Evolutionary conservation across 2,888 invertebrate genomes (phyloP).

Genomic region (Papilio gigon): DNA sequence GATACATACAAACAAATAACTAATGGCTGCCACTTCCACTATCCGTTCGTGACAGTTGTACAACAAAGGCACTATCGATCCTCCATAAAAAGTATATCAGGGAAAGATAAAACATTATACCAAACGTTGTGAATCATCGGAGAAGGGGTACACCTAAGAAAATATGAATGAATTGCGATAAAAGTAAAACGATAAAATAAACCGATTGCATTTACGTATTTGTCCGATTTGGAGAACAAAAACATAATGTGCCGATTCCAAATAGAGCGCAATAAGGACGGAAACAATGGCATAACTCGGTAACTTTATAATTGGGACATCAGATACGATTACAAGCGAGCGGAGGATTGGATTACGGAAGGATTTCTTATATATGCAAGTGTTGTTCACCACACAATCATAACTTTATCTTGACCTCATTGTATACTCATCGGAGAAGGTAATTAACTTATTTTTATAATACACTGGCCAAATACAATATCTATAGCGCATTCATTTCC

Average conservation of each 20-base stretch:
- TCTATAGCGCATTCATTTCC: neutral
- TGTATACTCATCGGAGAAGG: neutral
- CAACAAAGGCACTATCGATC: neutral
- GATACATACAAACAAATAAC: neutral
- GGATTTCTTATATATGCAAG: neutral
- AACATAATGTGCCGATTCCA: neutral
- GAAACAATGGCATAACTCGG: neutral
- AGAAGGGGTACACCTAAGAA: neutral
- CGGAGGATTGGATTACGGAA: constrained; percentile 6
- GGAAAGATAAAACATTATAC: neutral
- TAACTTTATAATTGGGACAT: neutral
- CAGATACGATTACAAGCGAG: neutral
- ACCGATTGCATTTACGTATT: too few species aligned
- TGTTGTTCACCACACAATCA: neutral
- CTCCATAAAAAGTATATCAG: neutral
- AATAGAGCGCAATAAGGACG: neutral
- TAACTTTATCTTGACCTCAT: constrained; percentile 1
- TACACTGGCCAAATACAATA: neutral
- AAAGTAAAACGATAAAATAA: too few species aligned
- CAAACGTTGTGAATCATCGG: neutral
- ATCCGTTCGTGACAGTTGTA: neutral
- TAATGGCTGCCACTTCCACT: neutral
- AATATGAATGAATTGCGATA: too few species aligned
- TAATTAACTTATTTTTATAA: neutral
- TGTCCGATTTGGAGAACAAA: neutral